Conservation (phyloP, 2,113 vertebrate genomes). For the Athene noctua region DNA sequence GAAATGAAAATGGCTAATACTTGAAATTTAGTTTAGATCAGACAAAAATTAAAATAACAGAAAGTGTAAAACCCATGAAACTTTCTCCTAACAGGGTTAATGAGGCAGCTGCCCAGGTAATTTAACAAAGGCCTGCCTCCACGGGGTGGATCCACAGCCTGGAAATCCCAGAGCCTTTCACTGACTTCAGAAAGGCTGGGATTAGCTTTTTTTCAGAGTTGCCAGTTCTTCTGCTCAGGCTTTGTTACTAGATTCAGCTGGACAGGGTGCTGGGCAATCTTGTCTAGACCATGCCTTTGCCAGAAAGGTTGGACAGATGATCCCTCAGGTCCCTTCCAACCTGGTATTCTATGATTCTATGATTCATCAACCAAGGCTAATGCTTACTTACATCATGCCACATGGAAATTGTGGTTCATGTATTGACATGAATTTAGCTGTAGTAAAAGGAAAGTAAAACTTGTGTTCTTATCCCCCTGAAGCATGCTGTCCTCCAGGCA, state of each 20-base stretch:
- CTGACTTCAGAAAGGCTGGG: background rate
- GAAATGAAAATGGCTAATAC: background rate
- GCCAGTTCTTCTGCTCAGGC: background rate
- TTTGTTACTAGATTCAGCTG: background rate
- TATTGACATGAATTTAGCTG: background rate
- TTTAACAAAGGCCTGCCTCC: accelerated
- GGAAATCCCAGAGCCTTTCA: background rate
- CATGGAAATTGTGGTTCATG: background rate
- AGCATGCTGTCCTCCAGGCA: background rate
- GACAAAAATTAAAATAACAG: background rate
- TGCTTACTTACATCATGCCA: background rate
- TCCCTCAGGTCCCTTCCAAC: no score
- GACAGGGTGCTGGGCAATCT: no score
- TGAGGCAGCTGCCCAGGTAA: background rate
- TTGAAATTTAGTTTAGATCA: background rate
- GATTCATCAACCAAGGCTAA: background rate
- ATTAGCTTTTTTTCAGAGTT: background rate
- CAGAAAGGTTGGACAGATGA: no score
- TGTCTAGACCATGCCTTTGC: no score
- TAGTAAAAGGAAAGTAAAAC: background rate
- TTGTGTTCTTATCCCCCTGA: background rate
- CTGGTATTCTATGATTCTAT: no score
- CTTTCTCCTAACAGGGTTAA: background rate
- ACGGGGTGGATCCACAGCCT: background rate
- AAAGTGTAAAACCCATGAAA: background rate